phyloP scores from a whole-genome alignment of 2,888 invertebrate genomes.

The Dryocosmus kuriphilus region DNA sequence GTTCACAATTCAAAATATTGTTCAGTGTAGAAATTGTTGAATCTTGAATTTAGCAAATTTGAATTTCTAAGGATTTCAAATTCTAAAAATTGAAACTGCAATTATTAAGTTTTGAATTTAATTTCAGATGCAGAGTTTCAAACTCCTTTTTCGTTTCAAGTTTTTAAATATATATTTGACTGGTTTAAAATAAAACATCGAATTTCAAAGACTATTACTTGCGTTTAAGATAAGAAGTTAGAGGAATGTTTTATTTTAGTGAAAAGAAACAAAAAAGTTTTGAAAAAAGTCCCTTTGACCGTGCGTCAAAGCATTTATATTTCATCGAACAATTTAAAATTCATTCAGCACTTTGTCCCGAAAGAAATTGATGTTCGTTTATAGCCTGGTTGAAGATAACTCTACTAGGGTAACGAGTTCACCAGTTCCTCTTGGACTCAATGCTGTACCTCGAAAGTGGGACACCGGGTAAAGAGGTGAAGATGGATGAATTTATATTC shows the following conservation, averaged over 20 bases:
- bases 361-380: conserved; percentile 34
- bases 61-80: too few species aligned
- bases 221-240: not conserved
- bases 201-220: not conserved
- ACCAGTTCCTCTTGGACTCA: conserved; percentile 19
- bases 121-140: too few species aligned
- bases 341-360: conserved; percentile 20
- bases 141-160: too few species aligned
- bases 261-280: not conserved
- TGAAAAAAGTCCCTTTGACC: not conserved
- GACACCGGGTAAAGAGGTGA: conserved; percentile 18
- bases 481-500: conserved; percentile 23
- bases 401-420: conserved; percentile 33
- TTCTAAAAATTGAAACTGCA: too few species aligned
- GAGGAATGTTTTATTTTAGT: not conserved
- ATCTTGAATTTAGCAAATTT: too few species aligned
- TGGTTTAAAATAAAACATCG: too few species aligned
- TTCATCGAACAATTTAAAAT: conserved; percentile 25
- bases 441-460: conserved; percentile 22
- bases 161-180: too few species aligned
- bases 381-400: conserved; percentile 28
- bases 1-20: too few species aligned
- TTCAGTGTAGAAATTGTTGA: too few species aligned
- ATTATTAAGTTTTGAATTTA: too few species aligned
- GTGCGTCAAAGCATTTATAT: conserved; percentile 8